Conservation (phyloP, 2,113 vertebrate genomes). For the Oncorhynchus mykiss region DNA sequence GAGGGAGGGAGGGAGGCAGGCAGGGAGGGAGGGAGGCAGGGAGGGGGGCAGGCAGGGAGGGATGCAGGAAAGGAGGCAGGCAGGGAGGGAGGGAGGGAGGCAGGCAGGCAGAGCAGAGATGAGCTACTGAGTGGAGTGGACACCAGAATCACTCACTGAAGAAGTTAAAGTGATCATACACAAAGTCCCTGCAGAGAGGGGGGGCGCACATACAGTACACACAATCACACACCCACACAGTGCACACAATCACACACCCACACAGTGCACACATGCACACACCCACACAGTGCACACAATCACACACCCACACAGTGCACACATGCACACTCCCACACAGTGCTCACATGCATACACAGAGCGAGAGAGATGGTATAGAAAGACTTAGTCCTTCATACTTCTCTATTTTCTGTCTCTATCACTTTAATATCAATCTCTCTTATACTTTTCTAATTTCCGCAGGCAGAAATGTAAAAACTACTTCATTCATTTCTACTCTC, state of each 20-base stretch:
- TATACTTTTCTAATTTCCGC: not conserved
- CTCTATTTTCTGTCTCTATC: not conserved
- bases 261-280: no score
- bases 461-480: slow-evolving; percentile 5
- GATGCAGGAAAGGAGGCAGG: not conserved
- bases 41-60: slow-evolving; percentile 1
- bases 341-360: not conserved
- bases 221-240: not conserved
- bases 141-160: no score
- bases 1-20: no score
- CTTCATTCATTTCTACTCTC: not conserved
- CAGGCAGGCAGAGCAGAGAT: not conserved
- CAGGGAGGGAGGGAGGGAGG: not conserved
- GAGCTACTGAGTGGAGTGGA: not conserved
- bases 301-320: no score
- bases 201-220: not conserved
- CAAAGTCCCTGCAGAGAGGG: not conserved
- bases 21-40: no score
- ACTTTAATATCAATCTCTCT: not conserved
- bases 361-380: no score
- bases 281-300: no score
- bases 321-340: not conserved
- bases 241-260: no score
- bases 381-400: no score
- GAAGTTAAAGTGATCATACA: no score